Evolutionary conservation across 2,113 vertebrate species (phyloP).

Genomic region (Oreocharis arfaki): DNA sequence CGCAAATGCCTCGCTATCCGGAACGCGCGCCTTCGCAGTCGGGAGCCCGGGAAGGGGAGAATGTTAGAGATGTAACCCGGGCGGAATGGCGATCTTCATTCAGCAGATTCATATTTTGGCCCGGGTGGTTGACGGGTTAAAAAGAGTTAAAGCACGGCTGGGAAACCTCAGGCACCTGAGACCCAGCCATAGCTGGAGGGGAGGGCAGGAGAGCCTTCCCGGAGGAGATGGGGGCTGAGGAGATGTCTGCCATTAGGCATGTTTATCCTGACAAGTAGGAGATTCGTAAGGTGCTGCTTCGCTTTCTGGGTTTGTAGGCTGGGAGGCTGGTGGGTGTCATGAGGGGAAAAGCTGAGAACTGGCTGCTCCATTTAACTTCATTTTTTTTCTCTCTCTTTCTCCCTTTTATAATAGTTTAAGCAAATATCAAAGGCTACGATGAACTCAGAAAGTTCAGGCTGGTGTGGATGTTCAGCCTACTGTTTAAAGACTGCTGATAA

Average conservation of each 20-base stretch:
- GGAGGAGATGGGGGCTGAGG: not conserved
- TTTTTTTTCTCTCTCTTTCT: not conserved
- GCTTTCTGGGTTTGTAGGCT: not conserved
- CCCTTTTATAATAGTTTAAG: not conserved
- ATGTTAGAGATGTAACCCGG: not conserved
- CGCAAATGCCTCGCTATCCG: not conserved
- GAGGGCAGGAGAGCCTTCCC: not conserved
- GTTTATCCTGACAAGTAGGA: constrained; percentile 10
- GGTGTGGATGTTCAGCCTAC: not conserved
- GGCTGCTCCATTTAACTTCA: not conserved
- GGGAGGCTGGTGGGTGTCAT: not conserved
- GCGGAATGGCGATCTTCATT: not conserved
- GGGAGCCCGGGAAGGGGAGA: not conserved
- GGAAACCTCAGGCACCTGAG: not conserved
- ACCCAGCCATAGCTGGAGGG: not conserved
- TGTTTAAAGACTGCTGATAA: not conserved
- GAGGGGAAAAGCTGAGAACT: constrained; percentile 7
- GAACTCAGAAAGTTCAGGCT: not conserved
- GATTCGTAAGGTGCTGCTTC: not conserved
- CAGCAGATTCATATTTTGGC: fast-evolving
- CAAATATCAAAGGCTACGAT: not conserved
- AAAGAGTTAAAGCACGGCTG: not conserved
- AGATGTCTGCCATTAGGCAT: not conserved
- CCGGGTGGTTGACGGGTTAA: not conserved
- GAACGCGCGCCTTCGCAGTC: not conserved